A percentile compares a stretch with the other conserved stretches of the same genome.
These are phyloP conservation scores for Lithophane leautieri DNA, from an alignment of 2,888 invertebrate genomes.

Conservation along the genomic window DNA sequence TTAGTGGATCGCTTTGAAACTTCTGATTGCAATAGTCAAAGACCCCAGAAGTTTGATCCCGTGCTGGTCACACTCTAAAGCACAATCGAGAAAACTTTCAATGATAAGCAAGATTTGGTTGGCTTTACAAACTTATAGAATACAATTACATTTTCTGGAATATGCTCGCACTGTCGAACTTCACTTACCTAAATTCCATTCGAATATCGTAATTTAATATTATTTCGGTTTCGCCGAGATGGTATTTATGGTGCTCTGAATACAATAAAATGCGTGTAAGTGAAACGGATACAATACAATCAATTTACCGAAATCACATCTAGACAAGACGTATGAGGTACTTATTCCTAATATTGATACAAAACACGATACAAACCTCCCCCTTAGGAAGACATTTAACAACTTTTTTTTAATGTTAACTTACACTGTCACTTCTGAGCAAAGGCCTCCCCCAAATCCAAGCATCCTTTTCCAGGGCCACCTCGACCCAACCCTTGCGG, in stretches of 20 bases:
- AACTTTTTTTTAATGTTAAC: neutral
- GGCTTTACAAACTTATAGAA: constrained; percentile 1
- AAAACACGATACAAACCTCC: constrained; percentile 34
- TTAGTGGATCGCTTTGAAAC: constrained; percentile 2
- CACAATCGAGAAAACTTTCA: neutral
- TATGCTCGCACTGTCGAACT: constrained; percentile 3
- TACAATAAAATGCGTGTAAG: constrained; percentile 52
- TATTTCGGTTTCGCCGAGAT: constrained; percentile 32
- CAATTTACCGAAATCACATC: constrained; percentile 50
- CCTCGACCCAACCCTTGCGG: too few species aligned
- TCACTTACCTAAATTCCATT: constrained; percentile 18
- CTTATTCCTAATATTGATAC: constrained; percentile 25
- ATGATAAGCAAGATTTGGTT: constrained; percentile 8
- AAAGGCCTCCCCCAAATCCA: too few species aligned
- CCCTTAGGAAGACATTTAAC: constrained; percentile 6
- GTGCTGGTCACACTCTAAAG: neutral
- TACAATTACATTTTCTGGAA: constrained; percentile 3
- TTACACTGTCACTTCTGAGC: too few species aligned
- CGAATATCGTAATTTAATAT: constrained; percentile 50
- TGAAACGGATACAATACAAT: constrained; percentile 58
- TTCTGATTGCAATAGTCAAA: neutral
- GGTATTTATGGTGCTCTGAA: constrained; percentile 44
- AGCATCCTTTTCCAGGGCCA: too few species aligned
- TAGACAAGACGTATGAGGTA: constrained; percentile 44
- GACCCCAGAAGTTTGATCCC: neutral